A percentile compares a stretch with the other conserved stretches of the same genome.
These are phyloP conservation scores for Hydrozoanthus gracilis DNA, from an alignment of 92 coral and sea anemone species.

Conservation along the genomic window DNA sequence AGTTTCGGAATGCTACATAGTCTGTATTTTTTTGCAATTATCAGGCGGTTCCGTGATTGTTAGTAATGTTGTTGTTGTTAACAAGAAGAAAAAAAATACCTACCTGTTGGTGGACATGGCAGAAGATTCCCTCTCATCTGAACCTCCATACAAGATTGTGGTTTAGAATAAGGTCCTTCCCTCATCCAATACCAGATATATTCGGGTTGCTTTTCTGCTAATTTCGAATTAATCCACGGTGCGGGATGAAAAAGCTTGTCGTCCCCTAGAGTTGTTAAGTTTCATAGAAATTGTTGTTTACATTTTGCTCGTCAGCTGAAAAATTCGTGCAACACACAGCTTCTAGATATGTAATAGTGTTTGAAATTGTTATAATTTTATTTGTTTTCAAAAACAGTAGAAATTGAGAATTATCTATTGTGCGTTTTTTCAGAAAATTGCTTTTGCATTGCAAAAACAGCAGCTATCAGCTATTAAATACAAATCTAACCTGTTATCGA, in stretches of 20 bases:
- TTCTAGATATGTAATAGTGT: too few relatives aligned
- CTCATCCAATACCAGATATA: slow-evolving; percentile 93
- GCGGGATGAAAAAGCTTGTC: slow-evolving; percentile 73
- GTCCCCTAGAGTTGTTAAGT: slow-evolving; percentile 21
- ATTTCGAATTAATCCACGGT: slow-evolving; percentile 76
- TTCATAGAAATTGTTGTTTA: background rate
- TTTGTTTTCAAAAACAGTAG: too few relatives aligned
- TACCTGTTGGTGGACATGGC: background rate
- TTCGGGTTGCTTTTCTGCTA: slow-evolving; percentile 62
- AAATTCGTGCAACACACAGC: background rate
- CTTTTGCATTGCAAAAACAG: background rate
- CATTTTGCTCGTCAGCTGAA: background rate
- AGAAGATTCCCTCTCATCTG: slow-evolving; percentile 63
- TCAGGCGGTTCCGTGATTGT: too few relatives aligned
- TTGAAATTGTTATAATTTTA: too few relatives aligned
- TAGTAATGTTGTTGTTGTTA: too few relatives aligned
- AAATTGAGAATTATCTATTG: background rate
- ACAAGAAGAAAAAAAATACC: too few relatives aligned
- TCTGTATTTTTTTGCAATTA: too few relatives aligned
- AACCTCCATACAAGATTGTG: slow-evolving; percentile 74
- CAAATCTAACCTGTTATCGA: background rate
- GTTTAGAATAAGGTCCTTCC: slow-evolving; percentile 72
- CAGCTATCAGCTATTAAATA: background rate
- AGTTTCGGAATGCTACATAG: too few relatives aligned
- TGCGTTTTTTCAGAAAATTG: background rate